phyloP scores from a whole-genome alignment of 2,888 invertebrate species.

The Pterostichus madidus region DNA sequence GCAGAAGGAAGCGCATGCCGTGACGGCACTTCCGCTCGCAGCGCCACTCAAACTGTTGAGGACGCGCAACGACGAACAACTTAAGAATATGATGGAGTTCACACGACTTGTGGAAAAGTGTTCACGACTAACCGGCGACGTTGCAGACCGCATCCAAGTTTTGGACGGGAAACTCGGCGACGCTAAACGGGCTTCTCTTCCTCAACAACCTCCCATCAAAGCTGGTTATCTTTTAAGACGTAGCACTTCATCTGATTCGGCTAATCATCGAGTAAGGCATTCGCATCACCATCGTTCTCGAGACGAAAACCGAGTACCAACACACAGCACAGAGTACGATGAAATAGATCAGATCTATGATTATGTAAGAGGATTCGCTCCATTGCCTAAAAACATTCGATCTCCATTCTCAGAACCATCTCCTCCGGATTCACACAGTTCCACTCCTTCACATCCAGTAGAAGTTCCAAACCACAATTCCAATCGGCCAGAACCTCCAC shows the following conservation, averaged over 20 bases:
- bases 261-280: constrained; percentile 79
- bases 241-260: constrained; percentile 89
- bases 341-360: constrained; percentile 98
- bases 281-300: constrained; percentile 77
- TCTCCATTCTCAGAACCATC: constrained; percentile 81
- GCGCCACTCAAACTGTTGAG: constrained; percentile 91
- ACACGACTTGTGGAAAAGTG: constrained; percentile 89
- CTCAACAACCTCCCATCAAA: constrained; percentile 78
- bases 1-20: constrained; percentile 87
- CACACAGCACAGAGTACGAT: constrained; percentile 90
- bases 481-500: constrained; percentile 92
- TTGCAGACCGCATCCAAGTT: constrained; percentile 89
- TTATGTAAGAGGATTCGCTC: constrained; percentile 95
- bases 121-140: constrained; percentile 85
- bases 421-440: constrained; percentile 78
- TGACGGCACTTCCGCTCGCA: constrained; percentile 91
- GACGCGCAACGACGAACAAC: constrained; percentile 89
- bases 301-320: constrained; percentile 82
- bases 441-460: constrained; percentile 74
- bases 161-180: constrained; percentile 90
- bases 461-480: constrained; percentile 70
- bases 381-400: constrained; percentile 89
- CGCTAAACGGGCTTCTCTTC: constrained; percentile 76
- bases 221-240: constrained; percentile 87
- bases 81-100: constrained; percentile 86